Evolutionary conservation across 2,888 invertebrate genomes (phyloP), one percentile per base, ranked within the genome.

Genomic region (Xanthostigma xanthostigma): DNA sequence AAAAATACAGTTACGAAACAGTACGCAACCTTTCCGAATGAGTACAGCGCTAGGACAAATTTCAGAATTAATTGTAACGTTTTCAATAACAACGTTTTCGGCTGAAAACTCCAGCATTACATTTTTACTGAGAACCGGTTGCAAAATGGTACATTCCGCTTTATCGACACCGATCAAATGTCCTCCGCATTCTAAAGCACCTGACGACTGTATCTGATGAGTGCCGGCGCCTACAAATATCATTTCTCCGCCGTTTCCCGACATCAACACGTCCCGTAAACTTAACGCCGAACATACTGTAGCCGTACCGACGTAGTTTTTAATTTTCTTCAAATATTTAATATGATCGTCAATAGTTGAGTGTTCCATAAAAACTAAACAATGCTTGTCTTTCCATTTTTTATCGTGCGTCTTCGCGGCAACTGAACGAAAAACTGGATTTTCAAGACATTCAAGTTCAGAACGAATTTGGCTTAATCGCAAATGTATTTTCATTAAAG

Each of bases 391-490:
- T 56, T 41, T 34, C 51, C 51, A 50, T 59, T 54, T 59, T 57
- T 63, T 42, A 58, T 56, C 0, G 54, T 52, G 34, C 64, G 54
- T 17, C 10, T 60, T 58, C 4, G 66, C 57, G n/a, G 62, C 53
- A 38, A 75, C 68, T n/a, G 68, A 67, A 45, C 78, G 64, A 64
- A 78, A 68, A 27, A 71, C 62, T 1, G 77, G 75, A 63, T 78
- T 76, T 57, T 78, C 78, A 1, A 77, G 59, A 13, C 78, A 66
- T 51, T 76, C 76, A 53, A 79, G 68, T 55, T 78, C 76, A 37
- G 66, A 70, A 51, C 72, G 73, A 37, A 79, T 78, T 58, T 75
- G 72, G 36, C 70, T 64, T 50, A 78, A 57, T 5, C 75, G 65
- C 36, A 78, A 64, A 56, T 78, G 74, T 1, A 76, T 61, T 51